These are phyloP conservation scores for Nephrotoma flavescens DNA, from an alignment of 2,888 invertebrate genomes.

Conservation along the genomic window DNA sequence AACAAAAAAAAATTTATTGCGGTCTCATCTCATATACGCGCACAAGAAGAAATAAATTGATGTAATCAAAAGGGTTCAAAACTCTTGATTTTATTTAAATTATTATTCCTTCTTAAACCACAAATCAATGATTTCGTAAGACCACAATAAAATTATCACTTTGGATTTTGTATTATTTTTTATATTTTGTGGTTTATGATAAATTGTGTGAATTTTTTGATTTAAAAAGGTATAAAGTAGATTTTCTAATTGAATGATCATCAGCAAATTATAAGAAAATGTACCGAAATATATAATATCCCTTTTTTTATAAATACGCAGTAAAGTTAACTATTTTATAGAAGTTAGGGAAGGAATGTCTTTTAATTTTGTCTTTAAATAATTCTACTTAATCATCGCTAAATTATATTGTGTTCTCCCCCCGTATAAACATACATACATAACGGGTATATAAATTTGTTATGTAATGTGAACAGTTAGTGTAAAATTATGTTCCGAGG, in stretches of 20 bases:
- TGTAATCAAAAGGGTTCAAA: not conserved
- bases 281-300: not conserved
- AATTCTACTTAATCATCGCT: constrained; percentile 1
- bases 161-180: not conserved
- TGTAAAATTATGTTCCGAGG: not conserved
- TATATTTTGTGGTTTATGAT: not conserved
- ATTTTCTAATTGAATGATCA: constrained; percentile 1
- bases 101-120: not conserved
- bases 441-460: not conserved
- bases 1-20: not conserved
- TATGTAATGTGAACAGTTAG: not conserved
- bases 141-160: not conserved
- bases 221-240: not conserved
- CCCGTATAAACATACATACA: not conserved
- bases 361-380: not conserved
- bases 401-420: not conserved
- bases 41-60: not conserved
- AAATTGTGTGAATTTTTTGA: not conserved
- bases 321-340: not conserved
- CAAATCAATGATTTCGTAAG: not conserved
- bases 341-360: not conserved
- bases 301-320: not conserved
- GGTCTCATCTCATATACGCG: not conserved
- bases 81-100: not conserved
- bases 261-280: not conserved